Base-by-base conservation (phyloP, 2,797 vertebrate genomes). In the Danio jaintianensis region DNA sequence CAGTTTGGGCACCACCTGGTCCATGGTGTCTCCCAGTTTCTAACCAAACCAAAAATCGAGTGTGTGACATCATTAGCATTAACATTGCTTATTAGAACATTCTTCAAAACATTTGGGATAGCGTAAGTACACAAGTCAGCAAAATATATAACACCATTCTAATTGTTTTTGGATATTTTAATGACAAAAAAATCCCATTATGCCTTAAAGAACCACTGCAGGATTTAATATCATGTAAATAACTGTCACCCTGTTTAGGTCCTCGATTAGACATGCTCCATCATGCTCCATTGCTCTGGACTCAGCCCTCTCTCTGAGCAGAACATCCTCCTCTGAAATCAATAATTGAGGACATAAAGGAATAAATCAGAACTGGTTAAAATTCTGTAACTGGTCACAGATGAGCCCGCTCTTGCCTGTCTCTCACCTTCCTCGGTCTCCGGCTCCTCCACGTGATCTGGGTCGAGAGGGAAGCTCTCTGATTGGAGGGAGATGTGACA, bases 401-500 rank as follows among this genome's bases (percentile, higher is more conserved):
- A 52, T 18, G 5, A 13, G 7, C 53, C 7, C 22, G 5, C 20
- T 48, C 10, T 20, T 20, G 11, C 18, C 16, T 43, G 43, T 58
- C 16, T 59, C 71, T 81, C 63, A 75, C 74, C 72, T 58, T 76
- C 66, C 12, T 71, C 67, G 18, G 68, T 73, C 72, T 70, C 64
- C 6, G 38, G 13, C 50, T 82, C 16, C 7, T 67, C 20, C 36
- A 75, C 52, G 16, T 76, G 82, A 6, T 76, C 71, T 11, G 81
- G 52, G 68, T 85, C 72, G 20, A 82, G 61, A 56, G 70, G 71
- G 69, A 87, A 86, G 56, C 76, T 42, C 13, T 82, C 84, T n/a
- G 85, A 86, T 59, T 85, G 84, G 77, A 89, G 74, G 22, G 83
- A 89, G 64, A 89, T 84, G 58, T 86, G 80, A 68, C 84, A 85